A percentile compares a stretch with the other conserved stretches of the same genome.
Evolutionary conservation across 1,140 invertebrate species (phyloP).

Genomic region (Plutomurus gul): DNA sequence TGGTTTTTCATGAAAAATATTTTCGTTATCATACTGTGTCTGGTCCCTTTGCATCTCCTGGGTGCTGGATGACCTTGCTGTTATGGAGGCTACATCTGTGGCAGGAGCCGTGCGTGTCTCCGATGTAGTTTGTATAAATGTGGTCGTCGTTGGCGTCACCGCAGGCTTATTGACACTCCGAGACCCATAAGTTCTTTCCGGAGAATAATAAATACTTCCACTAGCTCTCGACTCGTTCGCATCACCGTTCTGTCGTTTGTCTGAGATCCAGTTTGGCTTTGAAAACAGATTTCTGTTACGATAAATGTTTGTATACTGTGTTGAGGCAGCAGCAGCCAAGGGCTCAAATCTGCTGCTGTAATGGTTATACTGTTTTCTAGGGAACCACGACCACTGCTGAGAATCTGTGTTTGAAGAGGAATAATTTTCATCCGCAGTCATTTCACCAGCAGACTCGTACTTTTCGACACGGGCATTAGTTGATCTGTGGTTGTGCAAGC

Average conservation of each 20-base stretch:
- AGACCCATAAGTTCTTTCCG: neutral
- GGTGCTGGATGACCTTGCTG: slow-evolving; percentile 37
- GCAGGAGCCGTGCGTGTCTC: slow-evolving; percentile 37
- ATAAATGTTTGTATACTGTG: slow-evolving; percentile 16
- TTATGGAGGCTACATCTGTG: neutral
- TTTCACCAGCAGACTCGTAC: neutral
- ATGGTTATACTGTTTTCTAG: neutral
- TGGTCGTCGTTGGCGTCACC: neutral
- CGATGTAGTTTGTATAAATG: slow-evolving; percentile 19
- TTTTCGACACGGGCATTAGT: no score
- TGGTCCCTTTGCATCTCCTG: slow-evolving; percentile 38
- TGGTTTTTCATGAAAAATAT: neutral
- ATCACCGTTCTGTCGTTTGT: neutral
- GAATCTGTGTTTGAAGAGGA: neutral
- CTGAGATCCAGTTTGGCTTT: neutral
- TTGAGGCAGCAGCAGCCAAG: neutral
- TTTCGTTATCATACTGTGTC: neutral
- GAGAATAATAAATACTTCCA: neutral
- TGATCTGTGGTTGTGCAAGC: no score
- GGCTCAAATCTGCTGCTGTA: neutral
- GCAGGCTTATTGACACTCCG: neutral
- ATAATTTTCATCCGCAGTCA: neutral
- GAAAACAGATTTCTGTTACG: slow-evolving; percentile 10
- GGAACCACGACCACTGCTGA: neutral
- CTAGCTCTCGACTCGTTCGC: neutral